Base-by-base conservation (phyloP, 2,888 invertebrate species). In the Mesorhabditis spiculigera region DNA sequence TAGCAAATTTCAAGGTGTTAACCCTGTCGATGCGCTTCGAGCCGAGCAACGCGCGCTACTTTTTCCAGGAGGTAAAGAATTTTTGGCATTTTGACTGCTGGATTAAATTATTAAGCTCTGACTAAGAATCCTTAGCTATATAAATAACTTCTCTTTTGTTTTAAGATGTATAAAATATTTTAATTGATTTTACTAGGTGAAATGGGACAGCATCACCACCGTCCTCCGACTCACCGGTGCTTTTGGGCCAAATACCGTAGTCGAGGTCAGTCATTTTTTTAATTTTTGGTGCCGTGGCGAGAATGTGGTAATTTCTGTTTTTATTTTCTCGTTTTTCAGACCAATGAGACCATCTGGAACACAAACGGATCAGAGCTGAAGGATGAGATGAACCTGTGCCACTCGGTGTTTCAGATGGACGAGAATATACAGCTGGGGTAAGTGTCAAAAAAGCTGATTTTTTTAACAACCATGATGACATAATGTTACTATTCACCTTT, bases 21-120 rank as follows among this genome's bases (percentile, higher is more conserved):
- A 93, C 94, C 73, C 93, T 95, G 0, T 95, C 96, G 3, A 97
- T 98, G 97, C 90, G 98, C 80, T 98, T 95, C 86, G 98, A 98
- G 87, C 98, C 98, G 3, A 96, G 96, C 0, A 98, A 98, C 87
- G 97, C 97, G 0, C 95, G 95, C 87, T 94, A 95, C 89, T 98
- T 98, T 89, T 92, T 94, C 86, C 92, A 93, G 77, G 97, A 98
- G 90, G 92, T 92, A 82, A 85, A 85, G 78, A 16, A 41, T 67
- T 42, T 41, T 44, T 16, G 42, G 28, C 42, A 58, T 44, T 42
- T 43, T 43, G 45, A 71, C 41, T 3, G 28, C 28, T 28, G 28
- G 28, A 28, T 28, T 28, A 28, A 28, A 28, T 28, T 28, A 28
- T 28, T 28, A 28, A 28, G 28, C 28, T 28, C 28, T 28, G 28